A percentile compares a stretch with the other conserved stretches of the same genome.
Evolutionary conservation across 2,797 vertebrate species (phyloP).

Genomic region (Acanthurus lineatus): DNA sequence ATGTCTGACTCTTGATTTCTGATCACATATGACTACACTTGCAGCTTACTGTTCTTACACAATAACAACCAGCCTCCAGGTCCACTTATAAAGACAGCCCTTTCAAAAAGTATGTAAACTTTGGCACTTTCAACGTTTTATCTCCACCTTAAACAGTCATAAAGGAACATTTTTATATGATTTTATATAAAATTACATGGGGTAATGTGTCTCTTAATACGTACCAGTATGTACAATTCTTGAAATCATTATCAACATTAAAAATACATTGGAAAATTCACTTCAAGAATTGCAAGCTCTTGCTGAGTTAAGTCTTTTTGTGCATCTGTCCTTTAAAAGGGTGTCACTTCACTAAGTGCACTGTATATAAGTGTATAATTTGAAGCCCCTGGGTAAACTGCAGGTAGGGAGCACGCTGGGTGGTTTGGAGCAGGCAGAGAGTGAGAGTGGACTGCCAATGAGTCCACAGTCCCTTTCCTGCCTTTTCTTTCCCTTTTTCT

Average conservation of each 20-base stretch:
- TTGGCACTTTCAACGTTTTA: not conserved
- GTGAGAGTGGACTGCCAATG: slow-evolving; percentile 72
- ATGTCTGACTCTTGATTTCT: too few relatives aligned
- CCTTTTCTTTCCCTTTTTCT: slow-evolving; percentile 54
- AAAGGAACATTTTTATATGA: too few relatives aligned
- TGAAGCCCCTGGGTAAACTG: slow-evolving; percentile 17
- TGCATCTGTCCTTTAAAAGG: not conserved
- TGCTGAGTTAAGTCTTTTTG: not conserved
- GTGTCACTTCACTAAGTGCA: not conserved
- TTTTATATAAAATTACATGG: too few relatives aligned
- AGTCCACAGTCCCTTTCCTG: slow-evolving; percentile 55
- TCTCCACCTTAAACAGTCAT: too few relatives aligned
- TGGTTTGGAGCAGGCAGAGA: slow-evolving; percentile 37
- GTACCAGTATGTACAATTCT: too few relatives aligned
- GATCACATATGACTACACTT: not conserved
- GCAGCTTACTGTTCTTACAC: too few relatives aligned
- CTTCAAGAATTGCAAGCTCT: too few relatives aligned
- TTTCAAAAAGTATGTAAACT: not conserved
- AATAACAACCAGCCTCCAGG: not conserved
- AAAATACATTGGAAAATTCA: too few relatives aligned
- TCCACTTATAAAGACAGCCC: not conserved
- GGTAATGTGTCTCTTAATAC: too few relatives aligned
- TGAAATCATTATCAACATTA: too few relatives aligned
- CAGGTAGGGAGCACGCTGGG: slow-evolving; percentile 57
- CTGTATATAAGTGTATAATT: not conserved